A percentile compares a stretch with the other conserved stretches of the same genome.
Conservation (phyloP, 2,888 invertebrate genomes). For the Euclidia mi region DNA sequence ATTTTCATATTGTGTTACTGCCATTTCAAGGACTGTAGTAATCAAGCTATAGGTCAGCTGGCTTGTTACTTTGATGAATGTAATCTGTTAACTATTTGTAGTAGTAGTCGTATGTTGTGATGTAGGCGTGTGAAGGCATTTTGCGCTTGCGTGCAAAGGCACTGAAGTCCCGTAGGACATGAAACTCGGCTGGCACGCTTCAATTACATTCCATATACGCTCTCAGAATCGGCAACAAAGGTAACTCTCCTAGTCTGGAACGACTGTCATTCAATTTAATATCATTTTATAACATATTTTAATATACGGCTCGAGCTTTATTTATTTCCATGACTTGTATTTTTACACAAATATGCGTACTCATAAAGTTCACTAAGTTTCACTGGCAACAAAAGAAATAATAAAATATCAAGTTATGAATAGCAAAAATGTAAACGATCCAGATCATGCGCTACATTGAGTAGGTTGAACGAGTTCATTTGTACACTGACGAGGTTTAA, state of each 20-base stretch:
- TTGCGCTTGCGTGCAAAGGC: conserved; percentile 63
- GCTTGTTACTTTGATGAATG: conserved; percentile 28
- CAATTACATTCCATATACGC: conserved; percentile 81
- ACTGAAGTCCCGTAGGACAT: conserved; percentile 69
- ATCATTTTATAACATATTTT: conserved; percentile 57
- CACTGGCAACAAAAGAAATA: conserved; percentile 22
- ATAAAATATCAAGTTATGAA: conserved; percentile 21
- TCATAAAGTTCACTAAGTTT: conserved; percentile 25
- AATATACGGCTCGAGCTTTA: conserved; percentile 31
- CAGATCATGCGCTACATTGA: conserved; percentile 31
- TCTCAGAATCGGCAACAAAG: conserved; percentile 75
- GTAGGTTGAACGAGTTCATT: conserved; percentile 22
- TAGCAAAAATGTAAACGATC: conserved; percentile 27
- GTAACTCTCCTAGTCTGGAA: conserved; percentile 62
- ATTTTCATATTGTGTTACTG: conserved; percentile 50
- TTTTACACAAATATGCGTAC: conserved; percentile 21
- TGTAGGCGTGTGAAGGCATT: conserved; percentile 45
- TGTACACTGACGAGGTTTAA: conserved; percentile 23
- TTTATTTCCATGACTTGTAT: conserved; percentile 37
- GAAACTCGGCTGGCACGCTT: conserved; percentile 73
- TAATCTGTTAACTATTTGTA: conserved; percentile 33
- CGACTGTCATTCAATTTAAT: conserved; percentile 70
- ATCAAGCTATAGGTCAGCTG: conserved; percentile 38
- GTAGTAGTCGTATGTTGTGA: conserved; percentile 24
- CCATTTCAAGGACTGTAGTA: conserved; percentile 40